Base-by-base conservation (phyloP, 2,113 vertebrate species). In the Vulpes lagopus region DNA sequence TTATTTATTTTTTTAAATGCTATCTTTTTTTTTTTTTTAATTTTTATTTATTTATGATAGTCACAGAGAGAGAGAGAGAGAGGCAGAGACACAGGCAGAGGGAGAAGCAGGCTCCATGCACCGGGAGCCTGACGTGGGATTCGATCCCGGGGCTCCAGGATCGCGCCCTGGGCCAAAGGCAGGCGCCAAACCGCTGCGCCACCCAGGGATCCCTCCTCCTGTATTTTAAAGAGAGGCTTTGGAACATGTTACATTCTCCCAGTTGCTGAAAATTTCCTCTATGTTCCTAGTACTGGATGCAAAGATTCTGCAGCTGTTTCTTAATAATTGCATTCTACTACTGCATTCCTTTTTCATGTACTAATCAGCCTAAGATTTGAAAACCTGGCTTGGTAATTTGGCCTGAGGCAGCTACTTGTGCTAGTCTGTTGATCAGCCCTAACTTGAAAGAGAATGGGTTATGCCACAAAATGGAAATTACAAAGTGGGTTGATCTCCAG, bases 151-250 rank as follows among this genome's bases (percentile, higher is more conserved):
- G 38, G 2, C 38, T 38, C 38, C 38, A 38, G 38, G 38, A 38
- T 38, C 38, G 4, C 38, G 38, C 38, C 38, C 38, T 38, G 38
- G 38, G 38, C 38, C 4, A 4, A 4, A 38, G 38, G 38, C 5
- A n/a, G 43, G 43, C 43, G 43, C 43, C 5, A 43, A 43, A 43
- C 43, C 43, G 43, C 43, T 43, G 43, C 6, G 43, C 43, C 43
- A 43, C 43, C 5, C 5, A 5, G 43, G 43, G 5, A 6, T 6
- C 43, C 43, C 43, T 43, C 43, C 43, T 85, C 92, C 30, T 88
- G 8, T 69, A 62, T 92, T 95, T 93, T 85, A 73, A 96, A 93
- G 59, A 91, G 38, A 71, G n/a, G 84, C 76, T 84, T 96, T 95
- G 43, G 80, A 89, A 92, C 64, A 80, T 32, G 69, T 35, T 69